Evolutionary conservation across 2,113 vertebrate genomes (phyloP), one percentile per base, ranked within the genome.

Genomic region (Malaclemys terrapin): DNA sequence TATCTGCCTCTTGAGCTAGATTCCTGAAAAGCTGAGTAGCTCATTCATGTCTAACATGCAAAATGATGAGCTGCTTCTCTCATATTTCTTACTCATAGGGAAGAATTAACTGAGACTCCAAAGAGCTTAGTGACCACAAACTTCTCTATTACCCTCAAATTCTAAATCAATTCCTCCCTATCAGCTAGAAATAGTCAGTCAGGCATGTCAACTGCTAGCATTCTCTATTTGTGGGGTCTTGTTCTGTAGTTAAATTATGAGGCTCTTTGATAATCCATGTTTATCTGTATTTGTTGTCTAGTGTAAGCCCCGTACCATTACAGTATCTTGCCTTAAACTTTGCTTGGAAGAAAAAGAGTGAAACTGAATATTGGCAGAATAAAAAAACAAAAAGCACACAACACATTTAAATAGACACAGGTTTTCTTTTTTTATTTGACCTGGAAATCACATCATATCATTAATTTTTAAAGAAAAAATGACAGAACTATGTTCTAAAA

Each of bases 141-240:
- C 31, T 65, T 65, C 8, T 72, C 49, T 80, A 0, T 76, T 88
- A 17, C 38, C 8, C 1, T 90, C 52, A 78, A 10, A 31, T 85
- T 93, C 88, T 83, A n/a, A n/a, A 9, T 0, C 29, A 10, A 84
- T 91, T 14, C 9, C 2, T 88, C 19, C 47, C 69, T 79, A 1
- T 38, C 62, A n/a, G 72, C 62, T 16, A 90, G 54, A 87, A 85
- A 75, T 81, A 22, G 4, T 31, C 0, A 42, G 2, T 57, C 80
- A 24, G 3, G 10, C 16, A 50, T 0, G 0, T 27, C 42, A 2
- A 19, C 86, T 80, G 14, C 65, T 81, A 56, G 4, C 11, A 75
- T 54, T 94, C 54, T 81, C 59, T 27, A 5, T 45, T 89, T 95
- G 31, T 90, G 35, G 1, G 1, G 12, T 86, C 9, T 57, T 2